These are phyloP conservation scores for Sarcophilus harrisii DNA, from an alignment of 2,797 vertebrate genomes.

Conservation along the genomic window DNA sequence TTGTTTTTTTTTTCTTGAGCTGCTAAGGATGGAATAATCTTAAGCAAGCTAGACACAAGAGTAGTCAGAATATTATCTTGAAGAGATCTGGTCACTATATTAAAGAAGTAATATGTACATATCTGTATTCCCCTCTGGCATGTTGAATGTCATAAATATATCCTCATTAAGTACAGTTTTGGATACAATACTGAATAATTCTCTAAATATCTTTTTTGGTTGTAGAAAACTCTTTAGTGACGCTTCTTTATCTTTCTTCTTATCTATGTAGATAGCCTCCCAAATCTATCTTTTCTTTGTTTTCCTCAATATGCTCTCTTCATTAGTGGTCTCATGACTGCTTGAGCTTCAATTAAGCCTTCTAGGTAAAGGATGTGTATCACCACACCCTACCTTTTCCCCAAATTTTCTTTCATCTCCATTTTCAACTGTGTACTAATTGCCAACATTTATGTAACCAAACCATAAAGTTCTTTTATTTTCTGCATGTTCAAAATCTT, in stretches of 20 bases:
- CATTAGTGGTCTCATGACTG: not conserved
- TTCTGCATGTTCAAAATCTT: not conserved
- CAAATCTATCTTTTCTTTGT: not conserved
- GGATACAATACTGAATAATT: not conserved
- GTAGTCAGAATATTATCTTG: slow-evolving; percentile 35
- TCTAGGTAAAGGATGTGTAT: not conserved
- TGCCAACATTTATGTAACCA: not conserved
- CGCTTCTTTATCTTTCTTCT: not conserved
- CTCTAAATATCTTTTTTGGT: not conserved
- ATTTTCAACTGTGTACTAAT: not conserved
- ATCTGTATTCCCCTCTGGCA: not conserved
- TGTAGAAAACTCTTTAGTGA: not conserved
- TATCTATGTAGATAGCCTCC: not conserved
- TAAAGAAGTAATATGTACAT: not conserved
- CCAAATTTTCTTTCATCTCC: not conserved
- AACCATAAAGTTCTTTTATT: not conserved
- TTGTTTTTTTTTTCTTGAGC: not conserved
- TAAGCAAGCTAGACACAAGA: slow-evolving; percentile 32
- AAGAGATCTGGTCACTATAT: not conserved
- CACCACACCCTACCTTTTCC: not conserved
- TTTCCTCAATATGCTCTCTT: not conserved
- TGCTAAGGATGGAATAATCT: slow-evolving; percentile 31
- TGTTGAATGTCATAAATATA: not conserved
- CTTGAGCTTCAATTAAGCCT: not conserved
- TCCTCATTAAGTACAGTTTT: not conserved